Percentiles rank a stretch among this genome's conserved stretches.
These are phyloP conservation scores for Drosophila niveifrons DNA, from an alignment of 2,888 invertebrate genomes.

Conservation along the genomic window DNA sequence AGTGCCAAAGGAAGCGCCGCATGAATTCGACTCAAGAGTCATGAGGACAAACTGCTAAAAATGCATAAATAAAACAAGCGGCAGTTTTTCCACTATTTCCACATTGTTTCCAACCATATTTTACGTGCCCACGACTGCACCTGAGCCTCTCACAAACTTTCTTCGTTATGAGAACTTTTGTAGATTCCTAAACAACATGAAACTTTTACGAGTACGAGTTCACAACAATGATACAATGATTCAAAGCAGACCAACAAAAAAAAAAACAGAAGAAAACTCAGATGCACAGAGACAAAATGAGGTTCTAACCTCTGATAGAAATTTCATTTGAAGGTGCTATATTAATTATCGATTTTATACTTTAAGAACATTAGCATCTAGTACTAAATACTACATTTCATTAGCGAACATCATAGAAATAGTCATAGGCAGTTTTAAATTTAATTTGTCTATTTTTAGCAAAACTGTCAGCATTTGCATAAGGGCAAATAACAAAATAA, in stretches of 20 bases:
- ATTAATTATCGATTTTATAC: not conserved
- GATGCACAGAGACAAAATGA: not conserved
- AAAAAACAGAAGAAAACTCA: conserved; percentile 1
- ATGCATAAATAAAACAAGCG: conserved; percentile 70
- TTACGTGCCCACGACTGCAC: conserved; percentile 65
- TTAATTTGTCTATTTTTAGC: not conserved
- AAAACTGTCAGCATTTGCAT: conserved; percentile 40
- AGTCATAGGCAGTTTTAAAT: too few species aligned
- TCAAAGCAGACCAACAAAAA: conserved; percentile 5
- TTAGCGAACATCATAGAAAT: too few species aligned
- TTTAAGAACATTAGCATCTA: too few species aligned
- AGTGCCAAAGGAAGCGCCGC: conserved; percentile 58
- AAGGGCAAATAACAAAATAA: conserved; percentile 30
- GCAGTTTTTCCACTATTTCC: conserved; percentile 73
- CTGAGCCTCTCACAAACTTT: conserved; percentile 52
- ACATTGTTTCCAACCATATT: conserved; percentile 65
- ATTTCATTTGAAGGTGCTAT: not conserved
- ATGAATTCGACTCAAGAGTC: conserved; percentile 61
- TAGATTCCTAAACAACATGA: conserved; percentile 50
- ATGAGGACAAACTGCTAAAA: conserved; percentile 48
- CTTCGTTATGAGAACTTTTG: conserved; percentile 63
- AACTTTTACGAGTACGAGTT: conserved; percentile 11
- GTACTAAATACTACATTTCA: too few species aligned
- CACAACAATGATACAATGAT: conserved; percentile 20
- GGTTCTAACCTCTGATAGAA: not conserved